Evolutionary conservation across 1,140 invertebrate species (phyloP).

Genomic region (Propsilocerus akamusi): DNA sequence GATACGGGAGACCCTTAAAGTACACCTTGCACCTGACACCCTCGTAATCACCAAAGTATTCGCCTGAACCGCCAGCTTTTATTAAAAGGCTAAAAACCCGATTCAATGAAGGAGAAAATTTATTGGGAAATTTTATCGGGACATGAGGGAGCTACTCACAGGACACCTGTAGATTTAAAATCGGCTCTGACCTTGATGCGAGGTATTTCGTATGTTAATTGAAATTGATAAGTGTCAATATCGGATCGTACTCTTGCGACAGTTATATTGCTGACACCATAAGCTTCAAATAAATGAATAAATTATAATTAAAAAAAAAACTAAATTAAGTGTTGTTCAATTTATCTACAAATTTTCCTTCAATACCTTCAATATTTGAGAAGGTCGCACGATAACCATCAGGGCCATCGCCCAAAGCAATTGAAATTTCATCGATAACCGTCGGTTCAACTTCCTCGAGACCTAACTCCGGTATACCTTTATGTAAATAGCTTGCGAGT

Average conservation of each 20-base stretch:
- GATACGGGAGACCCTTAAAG: conserved; percentile 44
- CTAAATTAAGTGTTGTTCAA: no score
- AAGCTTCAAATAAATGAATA: no score
- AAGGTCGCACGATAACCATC: conserved; percentile 61
- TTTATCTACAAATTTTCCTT: no score
- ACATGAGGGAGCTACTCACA: conserved; percentile 21
- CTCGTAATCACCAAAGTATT: conserved; percentile 75
- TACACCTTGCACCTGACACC: conserved; percentile 68
- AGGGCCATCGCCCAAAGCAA: conserved; percentile 50
- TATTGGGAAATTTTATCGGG: neutral
- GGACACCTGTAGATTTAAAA: conserved; percentile 56
- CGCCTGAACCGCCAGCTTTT: conserved; percentile 57
- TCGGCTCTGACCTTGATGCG: conserved; percentile 52
- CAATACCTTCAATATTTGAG: conserved; percentile 51
- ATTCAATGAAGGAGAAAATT: neutral
- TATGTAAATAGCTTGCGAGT: conserved; percentile 43
- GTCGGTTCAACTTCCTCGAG: conserved; percentile 51
- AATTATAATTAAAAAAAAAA: no score
- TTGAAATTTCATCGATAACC: conserved; percentile 58
- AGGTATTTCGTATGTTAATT: conserved; percentile 54
- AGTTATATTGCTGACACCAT: conserved; percentile 54
- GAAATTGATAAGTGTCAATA: conserved; percentile 54
- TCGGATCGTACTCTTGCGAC: conserved; percentile 56
- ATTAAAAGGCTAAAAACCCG: conserved; percentile 34
- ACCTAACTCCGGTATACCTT: conserved; percentile 44